Conservation (phyloP, 2,113 vertebrate species). For the Eira barbara region DNA sequence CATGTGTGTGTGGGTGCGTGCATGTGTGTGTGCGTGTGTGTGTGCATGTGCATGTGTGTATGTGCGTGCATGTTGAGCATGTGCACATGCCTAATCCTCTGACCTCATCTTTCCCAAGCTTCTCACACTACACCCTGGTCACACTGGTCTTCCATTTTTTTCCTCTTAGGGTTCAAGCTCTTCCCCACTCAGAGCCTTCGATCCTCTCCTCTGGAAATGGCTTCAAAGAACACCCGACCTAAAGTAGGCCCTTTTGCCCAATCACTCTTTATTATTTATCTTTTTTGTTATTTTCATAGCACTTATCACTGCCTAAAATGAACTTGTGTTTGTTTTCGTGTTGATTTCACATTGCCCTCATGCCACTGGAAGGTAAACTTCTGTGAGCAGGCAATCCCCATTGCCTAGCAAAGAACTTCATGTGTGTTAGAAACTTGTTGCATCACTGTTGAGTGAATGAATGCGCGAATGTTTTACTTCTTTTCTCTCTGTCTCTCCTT, state of each 20-base stretch:
- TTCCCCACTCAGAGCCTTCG: neutral
- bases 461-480: neutral
- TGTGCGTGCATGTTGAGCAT: neutral
- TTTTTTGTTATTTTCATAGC: neutral
- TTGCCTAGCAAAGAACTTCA: neutral
- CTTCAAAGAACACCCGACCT: neutral
- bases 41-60: fast-evolving
- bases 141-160: neutral
- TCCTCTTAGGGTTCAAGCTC: neutral
- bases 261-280: neutral
- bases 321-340: neutral
- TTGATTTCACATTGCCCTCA: neutral
- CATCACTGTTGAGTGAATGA: neutral
- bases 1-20: neutral
- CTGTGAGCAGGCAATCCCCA: neutral
- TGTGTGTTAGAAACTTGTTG: neutral
- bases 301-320: neutral
- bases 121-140: neutral
- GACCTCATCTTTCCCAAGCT: neutral
- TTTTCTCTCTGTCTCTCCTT: neutral
- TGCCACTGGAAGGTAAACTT: neutral
- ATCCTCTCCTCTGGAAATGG: neutral
- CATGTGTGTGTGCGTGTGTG: too few species aligned
- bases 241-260: neutral
- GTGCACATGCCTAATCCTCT: neutral